Base-by-base conservation (phyloP, 2,113 vertebrate species). In the Excalfactoria chinensis region DNA sequence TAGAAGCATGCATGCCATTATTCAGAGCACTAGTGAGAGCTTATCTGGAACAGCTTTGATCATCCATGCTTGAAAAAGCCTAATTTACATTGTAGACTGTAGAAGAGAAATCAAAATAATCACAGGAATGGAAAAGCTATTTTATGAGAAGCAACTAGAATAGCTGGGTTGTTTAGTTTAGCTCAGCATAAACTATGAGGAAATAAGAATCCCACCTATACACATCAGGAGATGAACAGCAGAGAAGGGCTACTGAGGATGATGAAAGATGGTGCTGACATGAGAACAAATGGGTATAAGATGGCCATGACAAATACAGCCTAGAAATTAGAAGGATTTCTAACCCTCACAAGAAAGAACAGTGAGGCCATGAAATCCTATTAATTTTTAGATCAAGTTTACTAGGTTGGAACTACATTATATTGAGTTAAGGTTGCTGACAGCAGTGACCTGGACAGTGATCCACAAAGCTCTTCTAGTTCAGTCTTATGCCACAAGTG, bases 31-130 rank as follows among this genome's bases (percentile, higher is more conserved):
- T 89, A 76, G 60, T 9, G 34, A 94, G 82, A 79, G 88, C 78
- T 95, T 91, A 93, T 93, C 86, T 91, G 79, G 56, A 88, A 78
- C 44, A 86, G 83, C 93, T 96, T 95, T 94, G 96, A 95, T 95
- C 90, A 91, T 25, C 74, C 68, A 30, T 53, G 87, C 93, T 77
- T 91, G 74, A 62, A 87, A 90, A 87, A 80, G 78, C 34, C 82
- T 80, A 62, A 93, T 93, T 95, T 94, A 87, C 95, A 96, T 91
- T 84, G 86, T 18, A 87, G 91, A 64, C 73, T 78, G 48, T 18
- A 60, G 70, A 56, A 89, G 80, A 95, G 73, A 86, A 75, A 86
- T 78, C 80, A 86, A 12, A 40, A 56, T 78, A 77, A 92, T 81
- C 73, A 78, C 51, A 88, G 67, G 84, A 94, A 92, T 49, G n/a